These are phyloP conservation scores for Reticulitermes speratus DNA, from an alignment of 1,140 invertebrate genomes.

Conservation along the genomic window DNA sequence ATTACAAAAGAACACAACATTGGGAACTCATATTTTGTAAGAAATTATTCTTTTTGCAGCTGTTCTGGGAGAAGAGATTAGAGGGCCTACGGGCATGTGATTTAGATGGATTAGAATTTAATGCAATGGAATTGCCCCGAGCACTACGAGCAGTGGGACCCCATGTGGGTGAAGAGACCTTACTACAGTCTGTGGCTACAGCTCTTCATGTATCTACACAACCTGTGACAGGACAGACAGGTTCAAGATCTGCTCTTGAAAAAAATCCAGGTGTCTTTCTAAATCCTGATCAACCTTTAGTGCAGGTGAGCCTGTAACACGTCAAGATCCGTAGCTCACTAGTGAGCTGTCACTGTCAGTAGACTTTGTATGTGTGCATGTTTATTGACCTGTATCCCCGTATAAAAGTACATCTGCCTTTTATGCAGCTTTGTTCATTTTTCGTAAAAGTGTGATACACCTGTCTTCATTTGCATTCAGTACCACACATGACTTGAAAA, in stretches of 20 bases:
- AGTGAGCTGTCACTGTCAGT: not conserved
- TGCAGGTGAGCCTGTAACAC: constrained; percentile 61
- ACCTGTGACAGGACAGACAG: constrained; percentile 88
- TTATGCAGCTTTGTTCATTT: not conserved
- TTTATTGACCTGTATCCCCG: not conserved
- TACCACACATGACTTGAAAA: not conserved
- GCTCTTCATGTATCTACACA: constrained; percentile 78
- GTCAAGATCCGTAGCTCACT: not conserved
- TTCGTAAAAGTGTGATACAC: no score
- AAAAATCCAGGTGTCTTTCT: constrained; percentile 94
- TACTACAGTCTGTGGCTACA: constrained; percentile 87
- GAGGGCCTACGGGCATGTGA: constrained; percentile 89
- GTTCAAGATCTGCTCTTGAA: constrained; percentile 75
- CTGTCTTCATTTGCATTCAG: no score
- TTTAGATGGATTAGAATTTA: constrained; percentile 76
- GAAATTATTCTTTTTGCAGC: constrained; percentile 49
- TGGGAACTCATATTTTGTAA: constrained; percentile 28
- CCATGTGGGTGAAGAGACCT: constrained; percentile 86
- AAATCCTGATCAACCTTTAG: constrained; percentile 94
- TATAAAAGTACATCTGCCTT: not conserved
- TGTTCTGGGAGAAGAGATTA: constrained; percentile 97
- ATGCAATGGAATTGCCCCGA: constrained; percentile 80
- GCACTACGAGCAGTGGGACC: constrained; percentile 89
- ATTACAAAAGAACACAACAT: not conserved
- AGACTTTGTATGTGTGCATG: not conserved